phyloP scores from a whole-genome alignment of 2,113 vertebrate species.

The Siniperca knerii region DNA sequence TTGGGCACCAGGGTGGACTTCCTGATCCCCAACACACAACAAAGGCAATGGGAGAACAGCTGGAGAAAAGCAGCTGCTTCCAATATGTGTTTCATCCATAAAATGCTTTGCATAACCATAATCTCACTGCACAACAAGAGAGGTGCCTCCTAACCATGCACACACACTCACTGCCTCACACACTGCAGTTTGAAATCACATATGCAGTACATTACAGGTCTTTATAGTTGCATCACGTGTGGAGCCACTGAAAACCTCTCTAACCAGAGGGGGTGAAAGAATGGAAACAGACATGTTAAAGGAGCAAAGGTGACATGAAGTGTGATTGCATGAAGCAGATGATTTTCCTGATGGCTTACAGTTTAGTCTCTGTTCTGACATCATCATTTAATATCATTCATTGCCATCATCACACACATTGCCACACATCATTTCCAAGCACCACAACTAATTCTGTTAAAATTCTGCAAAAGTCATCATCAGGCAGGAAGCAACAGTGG shows the following conservation, averaged over 20 bases:
- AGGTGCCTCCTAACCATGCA: slow-evolving; percentile 55
- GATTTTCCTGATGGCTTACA: not conserved
- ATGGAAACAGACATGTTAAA: slow-evolving; percentile 49
- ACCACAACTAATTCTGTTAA: slow-evolving; percentile 1
- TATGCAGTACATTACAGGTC: slow-evolving; percentile 68
- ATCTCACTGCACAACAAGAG: slow-evolving; percentile 64
- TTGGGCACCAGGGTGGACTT: slow-evolving; percentile 36
- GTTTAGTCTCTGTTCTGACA: slow-evolving; percentile 13
- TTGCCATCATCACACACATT: slow-evolving; percentile 1
- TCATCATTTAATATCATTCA: slow-evolving; percentile 30
- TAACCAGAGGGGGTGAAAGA: not conserved
- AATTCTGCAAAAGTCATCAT: slow-evolving; percentile 16
- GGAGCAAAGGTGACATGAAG: slow-evolving; percentile 41
- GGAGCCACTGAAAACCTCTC: slow-evolving; percentile 50
- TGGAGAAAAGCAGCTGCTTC: slow-evolving; percentile 74
- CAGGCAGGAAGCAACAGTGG: slow-evolving; percentile 46
- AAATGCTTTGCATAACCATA: slow-evolving; percentile 72
- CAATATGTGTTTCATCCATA: slow-evolving; percentile 74
- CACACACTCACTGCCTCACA: slow-evolving; percentile 44
- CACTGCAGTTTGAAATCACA: slow-evolving; percentile 58
- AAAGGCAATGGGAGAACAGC: slow-evolving; percentile 55
- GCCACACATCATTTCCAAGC: not conserved
- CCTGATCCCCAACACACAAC: slow-evolving; percentile 59
- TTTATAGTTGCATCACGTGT: slow-evolving; percentile 59
- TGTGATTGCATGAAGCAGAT: slow-evolving; percentile 5